Conservation (phyloP, 2,113 vertebrate species). For the Clarias gariepinus region DNA sequence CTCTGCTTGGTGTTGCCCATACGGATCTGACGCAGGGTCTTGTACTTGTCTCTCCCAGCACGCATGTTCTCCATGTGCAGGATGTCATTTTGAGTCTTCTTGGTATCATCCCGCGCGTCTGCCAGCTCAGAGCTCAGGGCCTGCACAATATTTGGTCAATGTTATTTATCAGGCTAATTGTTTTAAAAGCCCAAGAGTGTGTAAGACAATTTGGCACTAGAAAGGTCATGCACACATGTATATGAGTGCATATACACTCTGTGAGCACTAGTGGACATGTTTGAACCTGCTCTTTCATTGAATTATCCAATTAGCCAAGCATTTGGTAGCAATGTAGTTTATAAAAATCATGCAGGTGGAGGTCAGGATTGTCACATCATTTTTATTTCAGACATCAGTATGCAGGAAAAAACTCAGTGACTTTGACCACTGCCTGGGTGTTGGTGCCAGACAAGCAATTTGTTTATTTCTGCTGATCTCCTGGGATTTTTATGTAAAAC, state of each 20-base stretch:
- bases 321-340: not conserved
- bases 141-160: conserved; percentile 62
- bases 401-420: not conserved
- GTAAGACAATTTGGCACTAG: not conserved
- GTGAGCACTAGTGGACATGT: not conserved
- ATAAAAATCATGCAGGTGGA: not conserved
- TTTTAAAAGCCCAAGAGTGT: not conserved
- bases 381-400: not conserved
- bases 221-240: not conserved
- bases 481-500: not conserved
- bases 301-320: not conserved
- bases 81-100: conserved; percentile 86
- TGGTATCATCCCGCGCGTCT: conserved; percentile 78
- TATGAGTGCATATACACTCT: not conserved
- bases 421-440: not conserved
- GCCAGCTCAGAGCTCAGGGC: conserved; percentile 87
- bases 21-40: conserved; percentile 94
- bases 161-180: conserved; percentile 7
- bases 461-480: not conserved
- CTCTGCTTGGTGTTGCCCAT: conserved; percentile 98
- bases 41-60: conserved; percentile 96
- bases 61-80: conserved; percentile 88
- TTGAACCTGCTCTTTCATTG: not conserved
- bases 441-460: not conserved
- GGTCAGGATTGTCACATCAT: not conserved